phyloP scores from a whole-genome alignment of 2,888 invertebrate species.

The Willowsia nigromaculata region DNA sequence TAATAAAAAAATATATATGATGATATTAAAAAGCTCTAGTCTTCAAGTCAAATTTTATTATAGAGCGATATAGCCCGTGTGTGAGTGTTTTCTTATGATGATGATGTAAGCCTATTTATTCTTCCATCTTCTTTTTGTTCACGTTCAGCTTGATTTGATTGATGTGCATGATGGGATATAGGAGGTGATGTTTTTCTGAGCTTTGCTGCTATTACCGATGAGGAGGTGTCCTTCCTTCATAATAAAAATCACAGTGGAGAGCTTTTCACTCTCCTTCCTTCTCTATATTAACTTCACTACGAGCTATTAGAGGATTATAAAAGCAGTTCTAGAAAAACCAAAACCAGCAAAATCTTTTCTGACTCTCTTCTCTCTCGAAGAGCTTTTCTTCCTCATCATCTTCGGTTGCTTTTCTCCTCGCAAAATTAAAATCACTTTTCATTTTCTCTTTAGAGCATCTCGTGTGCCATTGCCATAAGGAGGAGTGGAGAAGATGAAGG shows the following conservation, averaged over 20 bases:
- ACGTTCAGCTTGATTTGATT: conserved; percentile 40
- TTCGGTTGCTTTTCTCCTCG: not conserved
- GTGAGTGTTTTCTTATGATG: not conserved
- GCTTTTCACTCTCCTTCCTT: not conserved
- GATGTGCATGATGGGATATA: conserved; percentile 39
- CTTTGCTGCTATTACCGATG: not conserved
- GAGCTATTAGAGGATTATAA: conserved; percentile 7
- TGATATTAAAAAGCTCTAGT: not conserved
- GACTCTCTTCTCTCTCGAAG: not conserved
- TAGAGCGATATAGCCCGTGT: not conserved
- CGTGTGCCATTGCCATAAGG: not conserved
- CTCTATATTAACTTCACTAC: not conserved
- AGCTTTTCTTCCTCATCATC: not conserved
- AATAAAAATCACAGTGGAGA: not conserved
- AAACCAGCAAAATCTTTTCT: not conserved
- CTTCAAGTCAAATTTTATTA: conserved; percentile 9
- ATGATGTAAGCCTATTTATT: not conserved
- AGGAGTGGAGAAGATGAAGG: not conserved
- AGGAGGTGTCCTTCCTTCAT: conserved; percentile 15
- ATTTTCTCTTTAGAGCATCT: conserved; percentile 20
- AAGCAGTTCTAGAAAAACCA: not conserved
- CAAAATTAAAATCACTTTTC: conserved; percentile 26
- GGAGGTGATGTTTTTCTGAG: conserved; percentile 1
- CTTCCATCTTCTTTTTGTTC: not conserved
- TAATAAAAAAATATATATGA: not conserved